Base-by-base conservation (phyloP, 2,113 vertebrate genomes). In the Pholis gunnellus region DNA sequence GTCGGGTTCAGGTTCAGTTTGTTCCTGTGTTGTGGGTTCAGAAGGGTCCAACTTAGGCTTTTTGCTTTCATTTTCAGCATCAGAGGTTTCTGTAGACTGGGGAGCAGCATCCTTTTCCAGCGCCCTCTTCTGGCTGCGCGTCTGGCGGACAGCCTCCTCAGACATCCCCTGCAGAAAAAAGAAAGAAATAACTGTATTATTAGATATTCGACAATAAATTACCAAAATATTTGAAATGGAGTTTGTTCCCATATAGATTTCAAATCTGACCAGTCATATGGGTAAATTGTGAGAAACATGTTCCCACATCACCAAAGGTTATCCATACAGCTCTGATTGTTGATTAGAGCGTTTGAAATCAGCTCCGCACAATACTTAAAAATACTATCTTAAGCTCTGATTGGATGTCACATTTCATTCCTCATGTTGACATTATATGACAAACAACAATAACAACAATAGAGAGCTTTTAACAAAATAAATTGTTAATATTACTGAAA, bases 101-200 rank as follows among this genome's bases (percentile, higher is more conserved):
- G 95, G 95, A 0, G 72, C 81, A 2, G 88, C 75, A 40, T 98
- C 97, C 54, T 93, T 94, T 86, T 97, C 97, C 90, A 98, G 92
- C 0, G 96, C 97, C 83, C 98, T 96, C 90, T 99, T 99, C 93
- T 98, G 98, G 95, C 97, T 99, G 22, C 98, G 96, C 22, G 97
- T 99, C 94, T 93, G 94, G 86, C 97, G 95, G 91, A 96, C 97
- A 70, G 95, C 94, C 87, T 98, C 98, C 87, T 99, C 98, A 46
- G 97, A 98, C 98, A 99, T 99, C 87, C 92, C 94, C 92, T 93
- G 65, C 7, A 71, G 54, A 87, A 6, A 71, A 14, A 34, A 67
- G 14, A 3, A 46, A 73, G 38, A 85, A 72, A 61, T 11, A 46
- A 48, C 8, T 59, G 4, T 29, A 64, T 74, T 34, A 57, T 29